These are phyloP conservation scores for Parasteatoda lunata DNA, from an alignment of 2,888 invertebrate genomes.

Conservation along the genomic window DNA sequence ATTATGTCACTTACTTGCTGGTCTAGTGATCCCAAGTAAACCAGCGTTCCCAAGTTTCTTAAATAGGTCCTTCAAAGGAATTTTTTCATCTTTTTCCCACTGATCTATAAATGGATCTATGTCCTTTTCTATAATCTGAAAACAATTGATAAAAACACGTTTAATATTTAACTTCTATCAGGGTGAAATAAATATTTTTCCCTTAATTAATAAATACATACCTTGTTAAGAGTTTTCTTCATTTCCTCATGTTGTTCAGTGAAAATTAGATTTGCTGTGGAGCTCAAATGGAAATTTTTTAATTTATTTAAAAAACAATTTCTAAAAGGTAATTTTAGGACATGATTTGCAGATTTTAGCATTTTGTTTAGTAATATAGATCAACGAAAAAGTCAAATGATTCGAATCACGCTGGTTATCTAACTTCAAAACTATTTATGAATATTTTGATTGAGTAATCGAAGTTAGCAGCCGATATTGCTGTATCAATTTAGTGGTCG, in stretches of 20 bases:
- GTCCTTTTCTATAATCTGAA: slow-evolving; percentile 76
- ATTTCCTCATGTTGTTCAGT: slow-evolving; percentile 62
- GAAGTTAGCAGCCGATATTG: too few relatives aligned
- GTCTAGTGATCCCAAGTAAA: slow-evolving; percentile 77
- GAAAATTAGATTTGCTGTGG: slow-evolving; percentile 9
- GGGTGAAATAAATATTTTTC: too few relatives aligned
- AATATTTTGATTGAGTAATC: too few relatives aligned
- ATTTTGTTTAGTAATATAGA: too few relatives aligned
- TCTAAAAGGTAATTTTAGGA: background rate
- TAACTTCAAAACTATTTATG: too few relatives aligned
- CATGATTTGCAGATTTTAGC: background rate
- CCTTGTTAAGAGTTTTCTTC: slow-evolving; percentile 62
- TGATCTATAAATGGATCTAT: slow-evolving; percentile 78
- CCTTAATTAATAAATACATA: background rate
- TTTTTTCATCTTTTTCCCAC: slow-evolving; percentile 77
- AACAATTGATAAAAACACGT: background rate
- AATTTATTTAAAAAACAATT: background rate
- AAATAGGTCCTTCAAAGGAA: slow-evolving; percentile 77
- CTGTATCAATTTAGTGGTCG: too few relatives aligned
- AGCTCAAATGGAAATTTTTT: slow-evolving; percentile 27
- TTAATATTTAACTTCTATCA: background rate
- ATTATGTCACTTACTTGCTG: slow-evolving; percentile 75
- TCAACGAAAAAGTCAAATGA: too few relatives aligned
- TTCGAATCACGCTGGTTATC: too few relatives aligned
- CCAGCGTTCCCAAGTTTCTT: slow-evolving; percentile 77